These are phyloP conservation scores for Podabrus alpinus DNA, from an alignment of 2,888 invertebrate genomes.

Conservation along the genomic window DNA sequence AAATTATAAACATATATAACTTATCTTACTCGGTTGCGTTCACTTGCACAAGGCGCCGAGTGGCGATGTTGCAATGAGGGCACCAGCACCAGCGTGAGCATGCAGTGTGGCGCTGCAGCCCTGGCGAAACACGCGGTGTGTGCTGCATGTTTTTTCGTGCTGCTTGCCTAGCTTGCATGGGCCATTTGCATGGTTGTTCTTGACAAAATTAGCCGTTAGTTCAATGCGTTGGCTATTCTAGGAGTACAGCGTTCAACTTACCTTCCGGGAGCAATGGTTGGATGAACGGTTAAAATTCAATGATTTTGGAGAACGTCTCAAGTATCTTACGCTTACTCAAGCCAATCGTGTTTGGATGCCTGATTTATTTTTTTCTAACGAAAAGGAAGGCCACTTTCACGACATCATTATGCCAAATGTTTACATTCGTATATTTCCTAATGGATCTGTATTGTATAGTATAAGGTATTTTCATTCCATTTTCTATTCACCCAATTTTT, in stretches of 20 bases:
- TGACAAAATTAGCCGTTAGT: conserved; percentile 16
- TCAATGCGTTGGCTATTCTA: conserved; percentile 58
- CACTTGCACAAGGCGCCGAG: conserved; percentile 49
- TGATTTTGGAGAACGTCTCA: conserved; percentile 84
- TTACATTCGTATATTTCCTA: conserved; percentile 93
- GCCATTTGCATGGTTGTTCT: conserved; percentile 30
- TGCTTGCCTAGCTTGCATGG: conserved; percentile 33
- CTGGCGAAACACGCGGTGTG: conserved; percentile 40
- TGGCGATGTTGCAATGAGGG: conserved; percentile 53
- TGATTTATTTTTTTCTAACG: conserved; percentile 96
- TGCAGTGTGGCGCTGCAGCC: conserved; percentile 49
- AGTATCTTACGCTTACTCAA: conserved; percentile 91
- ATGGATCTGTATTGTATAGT: conserved; percentile 94
- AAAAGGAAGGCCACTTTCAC: conserved; percentile 97
- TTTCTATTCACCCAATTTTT: conserved; percentile 5
- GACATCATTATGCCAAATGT: conserved; percentile 98
- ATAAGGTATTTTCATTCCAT: conserved; percentile 65
- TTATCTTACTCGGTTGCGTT: conserved; percentile 46
- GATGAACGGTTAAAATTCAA: conserved; percentile 91
- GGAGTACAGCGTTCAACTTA: conserved; percentile 98
- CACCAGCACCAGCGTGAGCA: conserved; percentile 56
- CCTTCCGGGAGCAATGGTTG: conserved; percentile 96
- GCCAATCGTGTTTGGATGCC: conserved; percentile 98
- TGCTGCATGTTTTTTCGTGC: conserved; percentile 33
- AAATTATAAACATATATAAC: conserved; percentile 8